A percentile compares a stretch with the other conserved stretches of the same genome.
These are phyloP conservation scores for Cantharis rufa DNA, from an alignment of 2,888 invertebrate species.

Conservation along the genomic window DNA sequence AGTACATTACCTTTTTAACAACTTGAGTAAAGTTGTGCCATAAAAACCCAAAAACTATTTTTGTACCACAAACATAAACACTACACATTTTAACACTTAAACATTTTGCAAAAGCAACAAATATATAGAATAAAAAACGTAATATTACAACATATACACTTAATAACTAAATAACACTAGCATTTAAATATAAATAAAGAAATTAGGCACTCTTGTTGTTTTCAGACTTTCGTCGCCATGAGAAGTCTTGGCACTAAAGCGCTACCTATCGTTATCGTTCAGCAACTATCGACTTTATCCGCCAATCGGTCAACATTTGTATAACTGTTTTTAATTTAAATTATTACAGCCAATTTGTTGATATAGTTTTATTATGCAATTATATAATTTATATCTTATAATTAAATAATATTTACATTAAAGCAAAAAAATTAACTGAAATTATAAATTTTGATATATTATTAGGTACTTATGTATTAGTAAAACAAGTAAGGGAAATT, in stretches of 20 bases:
- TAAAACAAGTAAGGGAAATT: background rate
- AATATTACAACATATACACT: constrained; percentile 31
- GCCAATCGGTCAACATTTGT: background rate
- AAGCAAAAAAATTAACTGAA: background rate
- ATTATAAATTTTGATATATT: background rate
- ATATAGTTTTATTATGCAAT: background rate
- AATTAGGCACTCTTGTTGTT: constrained; percentile 36
- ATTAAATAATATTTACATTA: background rate
- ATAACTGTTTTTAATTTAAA: background rate
- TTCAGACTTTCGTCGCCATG: constrained; percentile 39
- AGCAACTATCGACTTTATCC: constrained; percentile 24
- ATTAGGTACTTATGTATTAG: background rate
- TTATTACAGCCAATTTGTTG: background rate
- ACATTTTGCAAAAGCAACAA: constrained; percentile 36
- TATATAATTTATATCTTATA: background rate
- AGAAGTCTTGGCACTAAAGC: constrained; percentile 29
- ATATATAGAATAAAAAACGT: constrained; percentile 27
- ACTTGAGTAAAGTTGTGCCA: constrained; percentile 32
- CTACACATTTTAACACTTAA: constrained; percentile 41
- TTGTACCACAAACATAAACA: constrained; percentile 42
- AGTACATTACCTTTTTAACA: constrained; percentile 33
- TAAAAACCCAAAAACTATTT: constrained; percentile 42
- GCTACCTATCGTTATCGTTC: constrained; percentile 35
- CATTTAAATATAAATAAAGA: constrained; percentile 38
- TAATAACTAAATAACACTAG: constrained; percentile 37